phyloP scores from a whole-genome alignment of 2,888 invertebrate species.

The Andrena dorsata region DNA sequence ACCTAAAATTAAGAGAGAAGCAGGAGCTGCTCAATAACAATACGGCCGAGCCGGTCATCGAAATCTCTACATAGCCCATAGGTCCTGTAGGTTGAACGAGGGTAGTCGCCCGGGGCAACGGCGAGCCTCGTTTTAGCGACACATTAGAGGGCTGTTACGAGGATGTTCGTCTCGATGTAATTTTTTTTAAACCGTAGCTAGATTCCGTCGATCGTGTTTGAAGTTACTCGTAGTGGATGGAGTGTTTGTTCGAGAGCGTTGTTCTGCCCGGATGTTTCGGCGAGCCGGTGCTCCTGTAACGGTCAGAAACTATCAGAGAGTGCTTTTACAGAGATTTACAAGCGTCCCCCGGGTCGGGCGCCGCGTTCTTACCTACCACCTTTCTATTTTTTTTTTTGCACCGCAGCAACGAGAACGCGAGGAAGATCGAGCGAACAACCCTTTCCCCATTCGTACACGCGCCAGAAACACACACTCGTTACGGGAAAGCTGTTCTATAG shows the following conservation, averaged over 20 bases:
- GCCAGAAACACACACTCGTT: slow-evolving; percentile 19
- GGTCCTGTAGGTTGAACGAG: slow-evolving; percentile 36
- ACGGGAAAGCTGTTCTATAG: slow-evolving; percentile 56
- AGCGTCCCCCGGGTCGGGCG: slow-evolving; percentile 18
- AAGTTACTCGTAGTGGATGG: slow-evolving; percentile 13
- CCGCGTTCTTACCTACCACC: slow-evolving; percentile 15
- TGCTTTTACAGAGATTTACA: slow-evolving; percentile 7
- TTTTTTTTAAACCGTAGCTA: slow-evolving; percentile 26
- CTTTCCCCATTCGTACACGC: slow-evolving; percentile 13
- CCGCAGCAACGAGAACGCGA: slow-evolving; percentile 29
- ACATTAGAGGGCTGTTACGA: slow-evolving; percentile 28
- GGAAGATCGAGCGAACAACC: slow-evolving; percentile 25
- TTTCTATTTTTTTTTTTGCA: slow-evolving; percentile 60
- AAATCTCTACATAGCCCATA: slow-evolving; percentile 87
- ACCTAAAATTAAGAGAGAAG: slow-evolving; percentile 83
- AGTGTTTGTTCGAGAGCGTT: slow-evolving; percentile 18
- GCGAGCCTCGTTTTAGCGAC: slow-evolving; percentile 29
- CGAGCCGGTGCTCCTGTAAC: too few relatives aligned
- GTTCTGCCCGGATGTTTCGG: background rate
- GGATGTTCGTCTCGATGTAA: slow-evolving; percentile 47
- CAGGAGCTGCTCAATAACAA: slow-evolving; percentile 88
- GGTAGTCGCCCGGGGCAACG: background rate
- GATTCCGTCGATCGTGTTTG: slow-evolving; percentile 28
- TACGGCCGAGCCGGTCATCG: slow-evolving; percentile 86
- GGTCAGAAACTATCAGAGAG: background rate